Evolutionary conservation across 2,113 vertebrate species (phyloP).

Genomic region (Dicaeum eximium): DNA sequence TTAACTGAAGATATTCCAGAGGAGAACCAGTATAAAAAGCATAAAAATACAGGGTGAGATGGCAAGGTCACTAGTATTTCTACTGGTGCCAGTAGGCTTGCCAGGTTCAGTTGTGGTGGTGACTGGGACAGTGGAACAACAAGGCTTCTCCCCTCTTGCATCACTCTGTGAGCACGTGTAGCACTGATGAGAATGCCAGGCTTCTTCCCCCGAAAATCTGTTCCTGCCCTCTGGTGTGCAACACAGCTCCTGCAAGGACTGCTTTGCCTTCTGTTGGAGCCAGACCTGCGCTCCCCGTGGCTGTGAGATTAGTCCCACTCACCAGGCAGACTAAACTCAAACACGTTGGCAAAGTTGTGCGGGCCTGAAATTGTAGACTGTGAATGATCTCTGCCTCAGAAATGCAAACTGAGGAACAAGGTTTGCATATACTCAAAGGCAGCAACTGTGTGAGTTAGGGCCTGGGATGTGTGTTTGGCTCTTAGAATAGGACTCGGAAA

Average conservation of each 20-base stretch:
- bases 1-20: not conserved
- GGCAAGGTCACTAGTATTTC: not conserved
- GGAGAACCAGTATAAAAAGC: not conserved
- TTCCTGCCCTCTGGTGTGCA: not conserved
- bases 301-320: not conserved
- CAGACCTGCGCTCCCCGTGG: rapidly evolving
- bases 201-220: not conserved
- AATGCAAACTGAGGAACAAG: not conserved
- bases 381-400: not conserved
- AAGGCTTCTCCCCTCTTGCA: not conserved
- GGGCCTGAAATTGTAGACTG: not conserved
- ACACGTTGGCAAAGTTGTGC: not conserved
- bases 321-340: not conserved
- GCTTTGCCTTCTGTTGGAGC: not conserved
- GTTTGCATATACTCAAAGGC: not conserved
- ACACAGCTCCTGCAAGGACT: not conserved
- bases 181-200: not conserved
- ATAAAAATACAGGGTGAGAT: not conserved
- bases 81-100: not conserved
- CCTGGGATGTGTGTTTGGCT: not conserved
- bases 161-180: not conserved
- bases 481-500: rapidly evolving
- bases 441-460: not conserved
- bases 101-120: rapidly evolving
- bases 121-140: not conserved